phyloP scores from a whole-genome alignment of 2,888 invertebrate genomes.

The Agrotis exclamationis region DNA sequence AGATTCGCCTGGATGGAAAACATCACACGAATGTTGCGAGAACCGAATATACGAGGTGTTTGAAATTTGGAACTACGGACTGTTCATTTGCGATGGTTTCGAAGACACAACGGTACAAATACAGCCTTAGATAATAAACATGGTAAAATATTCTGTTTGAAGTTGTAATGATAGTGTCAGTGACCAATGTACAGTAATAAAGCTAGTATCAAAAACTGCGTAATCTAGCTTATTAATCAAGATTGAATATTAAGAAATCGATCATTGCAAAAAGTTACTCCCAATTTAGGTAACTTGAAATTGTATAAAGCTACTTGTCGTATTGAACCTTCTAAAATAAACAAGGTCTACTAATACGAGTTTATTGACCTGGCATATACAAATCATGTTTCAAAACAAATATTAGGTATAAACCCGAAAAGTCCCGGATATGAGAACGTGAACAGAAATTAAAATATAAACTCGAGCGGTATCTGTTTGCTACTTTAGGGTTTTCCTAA shows the following conservation, averaged over 20 bases:
- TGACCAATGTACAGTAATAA: too few species aligned
- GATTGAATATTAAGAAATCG: too few species aligned
- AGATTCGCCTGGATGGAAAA: neutral
- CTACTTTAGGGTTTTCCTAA: constrained; percentile 19
- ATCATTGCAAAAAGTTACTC: neutral
- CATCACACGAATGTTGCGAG: constrained; percentile 3
- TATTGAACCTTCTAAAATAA: neutral
- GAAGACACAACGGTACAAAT: neutral
- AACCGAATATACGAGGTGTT: neutral
- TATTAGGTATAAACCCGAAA: neutral
- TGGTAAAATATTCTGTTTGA: too few species aligned
- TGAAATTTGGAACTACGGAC: neutral
- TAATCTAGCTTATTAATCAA: neutral
- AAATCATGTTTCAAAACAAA: neutral
- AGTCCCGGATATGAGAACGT: constrained; percentile 3
- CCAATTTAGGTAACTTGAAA: too few species aligned
- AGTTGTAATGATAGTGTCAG: too few species aligned
- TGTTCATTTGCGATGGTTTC: neutral
- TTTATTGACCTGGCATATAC: neutral
- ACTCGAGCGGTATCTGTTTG: constrained; percentile 3
- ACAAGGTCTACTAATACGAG: neutral
- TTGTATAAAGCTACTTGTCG: neutral
- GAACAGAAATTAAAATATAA: constrained; percentile 31
- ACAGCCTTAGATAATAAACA: neutral
- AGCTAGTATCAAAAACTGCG: too few species aligned